phyloP scores from a whole-genome alignment of 1,140 invertebrate species.

The Drosophila serrata region DNA sequence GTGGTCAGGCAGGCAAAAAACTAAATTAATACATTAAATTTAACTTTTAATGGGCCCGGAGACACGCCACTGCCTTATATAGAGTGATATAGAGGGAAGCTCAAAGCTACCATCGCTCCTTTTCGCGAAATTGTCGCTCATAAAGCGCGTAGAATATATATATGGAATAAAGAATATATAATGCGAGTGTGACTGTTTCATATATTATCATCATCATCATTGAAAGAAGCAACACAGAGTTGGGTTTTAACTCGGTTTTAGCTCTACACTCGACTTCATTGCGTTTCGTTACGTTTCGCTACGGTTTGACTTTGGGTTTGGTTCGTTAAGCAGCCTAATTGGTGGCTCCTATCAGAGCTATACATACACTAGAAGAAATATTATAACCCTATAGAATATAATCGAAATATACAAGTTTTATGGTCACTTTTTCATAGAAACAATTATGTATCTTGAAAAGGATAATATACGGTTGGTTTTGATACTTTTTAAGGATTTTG shows the following conservation, averaged over 20 bases:
- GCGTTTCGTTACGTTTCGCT: slow-evolving; percentile 20
- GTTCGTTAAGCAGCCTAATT: slow-evolving; percentile 72
- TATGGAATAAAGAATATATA: slow-evolving; percentile 47
- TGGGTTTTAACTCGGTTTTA: slow-evolving; percentile 12
- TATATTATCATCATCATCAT: slow-evolving; percentile 9
- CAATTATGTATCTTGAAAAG: too few species aligned
- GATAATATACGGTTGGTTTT: not conserved
- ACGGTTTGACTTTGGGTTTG: slow-evolving; percentile 25
- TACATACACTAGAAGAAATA: slow-evolving; percentile 18
- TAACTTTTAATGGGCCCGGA: slow-evolving; percentile 52
- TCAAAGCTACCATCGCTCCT: slow-evolving; percentile 14
- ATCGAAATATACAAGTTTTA: not conserved
- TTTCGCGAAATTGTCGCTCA: slow-evolving; percentile 61
- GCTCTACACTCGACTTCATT: slow-evolving; percentile 12
- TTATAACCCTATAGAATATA: not conserved
- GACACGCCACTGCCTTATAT: slow-evolving; percentile 51
- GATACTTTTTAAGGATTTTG: not conserved
- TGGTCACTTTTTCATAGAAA: too few species aligned
- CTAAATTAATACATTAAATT: slow-evolving; percentile 75
- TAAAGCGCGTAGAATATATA: slow-evolving; percentile 29
- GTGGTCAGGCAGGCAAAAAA: slow-evolving; percentile 28
- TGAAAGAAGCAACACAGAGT: slow-evolving; percentile 18
- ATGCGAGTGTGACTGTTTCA: slow-evolving; percentile 17
- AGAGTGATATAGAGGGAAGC: too few species aligned
- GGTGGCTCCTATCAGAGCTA: slow-evolving; percentile 2